Base-by-base conservation (phyloP, 2,888 invertebrate genomes). In the Apeira syringaria region DNA sequence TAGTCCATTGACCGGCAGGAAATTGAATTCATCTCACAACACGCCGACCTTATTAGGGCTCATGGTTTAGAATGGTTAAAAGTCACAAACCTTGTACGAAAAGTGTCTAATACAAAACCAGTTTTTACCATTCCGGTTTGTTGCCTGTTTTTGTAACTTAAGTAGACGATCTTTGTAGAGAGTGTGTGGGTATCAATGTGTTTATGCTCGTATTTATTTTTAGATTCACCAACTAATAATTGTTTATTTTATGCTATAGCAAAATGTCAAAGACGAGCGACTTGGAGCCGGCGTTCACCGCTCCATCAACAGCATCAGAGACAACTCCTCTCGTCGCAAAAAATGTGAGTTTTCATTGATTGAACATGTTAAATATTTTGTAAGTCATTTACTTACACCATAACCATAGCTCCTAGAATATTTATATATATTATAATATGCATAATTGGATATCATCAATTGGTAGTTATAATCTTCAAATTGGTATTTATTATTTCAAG, bases 301-400 rank as follows among this genome's bases (percentile, higher is more conserved):
- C 54, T 32, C 56, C 59, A 9, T 50, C 56, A 1, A 50, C 59
- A 2, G 63, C 64, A 0, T 62, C 78, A 5, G 86, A 86, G 56
- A 70, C 65, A 2, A 85, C 85, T 2, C 86, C 86, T 1, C 68
- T 86, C 1, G 70, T 86, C 1, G 47, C 61, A 2, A 79, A 75
- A 53, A 58, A 64, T 58, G 85, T 84, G 56, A 80, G 80, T 38
- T 13, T 3, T 28, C n/a, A n/a, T n/a, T n/a, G n/a, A n/a, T n/a
- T n/a, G n/a, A n/a, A n/a, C n/a, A n/a, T n/a, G n/a, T n/a, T n/a
- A n/a, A n/a, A n/a, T n/a, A n/a, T n/a, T n/a, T n/a, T n/a, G n/a
- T n/a, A n/a, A n/a, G n/a, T n/a, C n/a, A n/a, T n/a, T n/a, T n/a
- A n/a, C n/a, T n/a, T n/a, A n/a, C n/a, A n/a, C n/a, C n/a, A n/a